These are phyloP conservation scores for Nibea coibor DNA, from an alignment of 2,113 vertebrate genomes.

Conservation along the genomic window DNA sequence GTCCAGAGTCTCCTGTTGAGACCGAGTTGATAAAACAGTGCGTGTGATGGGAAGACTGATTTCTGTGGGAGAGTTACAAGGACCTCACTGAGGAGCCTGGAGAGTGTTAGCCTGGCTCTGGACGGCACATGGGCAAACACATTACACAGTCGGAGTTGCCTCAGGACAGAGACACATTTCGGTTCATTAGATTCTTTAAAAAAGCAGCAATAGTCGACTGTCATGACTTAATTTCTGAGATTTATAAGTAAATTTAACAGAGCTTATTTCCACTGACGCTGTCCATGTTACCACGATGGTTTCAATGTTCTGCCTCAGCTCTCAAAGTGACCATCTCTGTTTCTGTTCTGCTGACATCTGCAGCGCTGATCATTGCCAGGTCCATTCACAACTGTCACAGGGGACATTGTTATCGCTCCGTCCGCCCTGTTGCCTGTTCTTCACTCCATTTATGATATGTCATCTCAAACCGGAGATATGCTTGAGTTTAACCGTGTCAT, in stretches of 20 bases:
- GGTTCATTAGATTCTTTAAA: neutral
- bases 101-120: conserved; percentile 35
- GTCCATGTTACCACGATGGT: neutral
- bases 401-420: conserved; percentile 41
- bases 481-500: conserved; percentile 54
- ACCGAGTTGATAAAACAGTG: conserved; percentile 52
- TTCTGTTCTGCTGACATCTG: conserved; percentile 45
- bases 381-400: conserved; percentile 25
- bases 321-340: conserved; percentile 41
- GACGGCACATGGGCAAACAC: conserved; percentile 50
- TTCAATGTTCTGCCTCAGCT: conserved; percentile 13
- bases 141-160: conserved; percentile 30
- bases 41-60: conserved; percentile 55
- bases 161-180: neutral
- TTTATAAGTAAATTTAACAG: neutral
- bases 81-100: conserved; percentile 43
- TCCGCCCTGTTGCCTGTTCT: conserved; percentile 11
- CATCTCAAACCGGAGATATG: conserved; percentile 58
- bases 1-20: conserved; percentile 18
- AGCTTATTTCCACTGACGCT: conserved; percentile 25
- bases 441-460: conserved; percentile 45
- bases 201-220: neutral
- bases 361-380: conserved; percentile 28
- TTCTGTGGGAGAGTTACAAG: conserved; percentile 19
- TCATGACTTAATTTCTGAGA: neutral